These are phyloP conservation scores for Pocillopora damicornis DNA, from an alignment of 64 coral and sea anemone species.

Conservation along the genomic window DNA sequence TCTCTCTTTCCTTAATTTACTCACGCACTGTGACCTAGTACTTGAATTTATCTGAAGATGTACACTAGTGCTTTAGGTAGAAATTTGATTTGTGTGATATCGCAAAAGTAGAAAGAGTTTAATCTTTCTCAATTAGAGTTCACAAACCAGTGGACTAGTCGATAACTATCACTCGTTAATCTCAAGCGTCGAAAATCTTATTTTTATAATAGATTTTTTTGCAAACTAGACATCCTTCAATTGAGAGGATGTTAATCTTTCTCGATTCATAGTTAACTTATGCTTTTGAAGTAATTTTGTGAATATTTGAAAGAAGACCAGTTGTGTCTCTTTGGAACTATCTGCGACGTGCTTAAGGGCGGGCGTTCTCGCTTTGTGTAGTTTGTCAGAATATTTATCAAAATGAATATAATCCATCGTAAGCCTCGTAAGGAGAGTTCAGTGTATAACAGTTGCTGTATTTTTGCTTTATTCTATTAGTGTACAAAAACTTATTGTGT, in stretches of 20 bases:
- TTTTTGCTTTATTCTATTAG: neutral
- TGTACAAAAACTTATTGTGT: neutral
- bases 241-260: neutral
- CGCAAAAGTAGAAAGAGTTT: neutral
- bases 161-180: neutral
- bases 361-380: neutral
- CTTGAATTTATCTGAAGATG: neutral
- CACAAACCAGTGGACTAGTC: neutral
- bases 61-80: neutral
- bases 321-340: neutral
- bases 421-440: neutral
- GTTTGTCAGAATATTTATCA: slow-evolving; percentile 2
- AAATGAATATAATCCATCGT: neutral
- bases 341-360: neutral
- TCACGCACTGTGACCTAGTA: neutral
- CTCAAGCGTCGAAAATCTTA: slow-evolving; percentile 9
- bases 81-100: neutral
- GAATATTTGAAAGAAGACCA: neutral
- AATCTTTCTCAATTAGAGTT: neutral
- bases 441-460: neutral
- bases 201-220: neutral
- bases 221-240: neutral
- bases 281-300: neutral
- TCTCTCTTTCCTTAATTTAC: neutral
- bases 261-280: neutral